Conservation (phyloP, 1,140 invertebrate species). For the Hesperophylax magnus region DNA sequence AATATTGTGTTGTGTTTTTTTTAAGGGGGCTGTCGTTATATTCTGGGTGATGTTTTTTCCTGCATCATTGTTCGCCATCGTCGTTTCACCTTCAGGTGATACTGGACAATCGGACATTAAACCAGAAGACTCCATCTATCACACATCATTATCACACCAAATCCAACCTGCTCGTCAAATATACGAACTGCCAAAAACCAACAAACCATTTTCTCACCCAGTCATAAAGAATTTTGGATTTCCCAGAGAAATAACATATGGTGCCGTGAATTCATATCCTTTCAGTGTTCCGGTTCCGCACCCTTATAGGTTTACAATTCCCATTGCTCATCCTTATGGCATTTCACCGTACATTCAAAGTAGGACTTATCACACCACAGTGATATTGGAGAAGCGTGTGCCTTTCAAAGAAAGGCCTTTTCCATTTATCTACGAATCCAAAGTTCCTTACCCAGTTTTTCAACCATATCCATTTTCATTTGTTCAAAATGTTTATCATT, state of each 20-base stretch:
- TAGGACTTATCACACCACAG: constrained; percentile 50
- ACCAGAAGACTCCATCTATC: no score
- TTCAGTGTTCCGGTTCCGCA: constrained; percentile 68
- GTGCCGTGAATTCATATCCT: constrained; percentile 62
- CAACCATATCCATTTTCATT: background rate
- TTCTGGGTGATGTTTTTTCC: background rate
- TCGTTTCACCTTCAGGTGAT: constrained; percentile 13
- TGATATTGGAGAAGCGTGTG: constrained; percentile 66
- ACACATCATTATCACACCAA: no score
- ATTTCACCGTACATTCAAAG: no score
- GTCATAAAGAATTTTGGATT: constrained; percentile 61
- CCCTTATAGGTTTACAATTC: constrained; percentile 63
- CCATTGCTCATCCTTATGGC: constrained; percentile 49
- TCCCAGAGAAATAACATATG: constrained; percentile 62
- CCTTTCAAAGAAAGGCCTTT: constrained; percentile 63
- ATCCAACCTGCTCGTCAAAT: no score
- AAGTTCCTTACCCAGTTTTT: background rate
- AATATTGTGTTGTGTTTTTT: background rate
- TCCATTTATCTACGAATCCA: constrained; percentile 34
- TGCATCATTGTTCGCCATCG: background rate
- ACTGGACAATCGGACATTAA: background rate
- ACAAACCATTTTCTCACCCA: constrained; percentile 39
- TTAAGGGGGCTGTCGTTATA: background rate
- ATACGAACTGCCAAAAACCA: constrained; percentile 38
- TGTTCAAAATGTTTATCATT: background rate